Base-by-base conservation (phyloP, 1,140 invertebrate species). In the Tetragnatha versicolor region DNA sequence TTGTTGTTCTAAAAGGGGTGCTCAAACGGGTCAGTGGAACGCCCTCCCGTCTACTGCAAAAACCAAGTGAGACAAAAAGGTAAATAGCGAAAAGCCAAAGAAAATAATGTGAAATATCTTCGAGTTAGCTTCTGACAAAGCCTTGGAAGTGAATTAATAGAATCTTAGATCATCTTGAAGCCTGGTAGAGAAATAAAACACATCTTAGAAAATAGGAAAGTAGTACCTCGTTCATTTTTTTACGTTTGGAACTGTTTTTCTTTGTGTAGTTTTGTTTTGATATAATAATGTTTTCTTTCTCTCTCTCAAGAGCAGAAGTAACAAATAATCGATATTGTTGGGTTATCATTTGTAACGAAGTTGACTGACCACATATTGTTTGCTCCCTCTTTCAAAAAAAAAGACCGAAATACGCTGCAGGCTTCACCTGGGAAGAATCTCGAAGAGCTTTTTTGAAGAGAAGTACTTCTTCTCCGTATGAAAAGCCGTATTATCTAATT, bases 81-180 rank as follows among this genome's bases (percentile, higher is more conserved):
- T 63, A 60, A 73, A 60, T 31, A 29, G n/a, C 42, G 29, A 60
- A 73, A 70, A 22, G 27, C 14, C n/a, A 33, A 5, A 33, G 49
- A 73, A 53, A 60, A 73, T n/a, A n/a, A n/a, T n/a, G 69, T 37
- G 49, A 39, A 73, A 60, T 73, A 55, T 60, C 55, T 73, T 73
- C 69, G 33, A 60, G 25, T 47, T 51, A 60, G 12, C 47, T 73
- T 73, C 60, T 73, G 27, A 45, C 33, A 60, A 42, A 73, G 60
- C 47, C 69, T 35, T 35, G 35, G 53, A 60, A 73, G 55, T 60
- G 69, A 73, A 73, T 73, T 73, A 73, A 73, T 73, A 73, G 69
- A 73, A 73, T 73, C 69, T 73, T 55, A 55, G 17, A 27, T 20
- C 10, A 20, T 14, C 12, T 29, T 9, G 25, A 51, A 22, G 49